phyloP scores from a whole-genome alignment of 2,797 vertebrate species.

The Cuniculus paca region DNA sequence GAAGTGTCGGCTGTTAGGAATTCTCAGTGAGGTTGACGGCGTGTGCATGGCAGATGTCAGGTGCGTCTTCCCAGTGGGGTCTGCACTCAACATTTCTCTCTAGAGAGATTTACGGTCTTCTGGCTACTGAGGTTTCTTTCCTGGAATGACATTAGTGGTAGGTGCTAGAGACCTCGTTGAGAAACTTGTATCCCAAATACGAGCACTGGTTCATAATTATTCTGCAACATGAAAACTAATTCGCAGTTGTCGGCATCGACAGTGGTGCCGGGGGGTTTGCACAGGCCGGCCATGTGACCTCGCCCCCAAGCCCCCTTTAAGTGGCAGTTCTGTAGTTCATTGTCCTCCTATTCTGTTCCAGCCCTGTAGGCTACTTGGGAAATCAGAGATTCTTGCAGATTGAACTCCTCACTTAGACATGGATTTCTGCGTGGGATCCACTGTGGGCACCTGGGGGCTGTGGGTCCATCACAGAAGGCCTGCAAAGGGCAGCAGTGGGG shows the following conservation, averaged over 20 bases:
- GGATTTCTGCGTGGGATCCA: background rate
- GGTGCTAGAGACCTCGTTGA: background rate
- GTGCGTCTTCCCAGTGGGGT: background rate
- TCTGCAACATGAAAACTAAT: background rate
- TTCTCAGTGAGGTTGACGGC: background rate
- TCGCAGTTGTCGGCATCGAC: background rate
- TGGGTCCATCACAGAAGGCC: slow-evolving; percentile 53
- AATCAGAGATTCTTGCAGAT: slow-evolving; percentile 36
- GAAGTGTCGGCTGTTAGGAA: background rate
- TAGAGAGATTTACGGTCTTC: background rate
- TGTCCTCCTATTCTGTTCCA: background rate
- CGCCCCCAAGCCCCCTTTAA: background rate
- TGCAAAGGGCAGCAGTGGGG: slow-evolving; percentile 80
- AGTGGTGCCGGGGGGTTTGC: background rate
- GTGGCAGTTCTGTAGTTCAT: background rate
- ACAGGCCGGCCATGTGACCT: background rate
- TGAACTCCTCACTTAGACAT: background rate
- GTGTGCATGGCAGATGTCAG: background rate
- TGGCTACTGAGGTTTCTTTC: slow-evolving; percentile 21
- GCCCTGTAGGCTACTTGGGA: slow-evolving; percentile 46
- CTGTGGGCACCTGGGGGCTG: background rate
- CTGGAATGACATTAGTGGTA: background rate
- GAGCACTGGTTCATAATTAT: background rate
- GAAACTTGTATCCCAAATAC: background rate
- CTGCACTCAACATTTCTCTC: background rate